phyloP scores from a whole-genome alignment of 1,140 invertebrate genomes.

The Amyelois transitella region DNA sequence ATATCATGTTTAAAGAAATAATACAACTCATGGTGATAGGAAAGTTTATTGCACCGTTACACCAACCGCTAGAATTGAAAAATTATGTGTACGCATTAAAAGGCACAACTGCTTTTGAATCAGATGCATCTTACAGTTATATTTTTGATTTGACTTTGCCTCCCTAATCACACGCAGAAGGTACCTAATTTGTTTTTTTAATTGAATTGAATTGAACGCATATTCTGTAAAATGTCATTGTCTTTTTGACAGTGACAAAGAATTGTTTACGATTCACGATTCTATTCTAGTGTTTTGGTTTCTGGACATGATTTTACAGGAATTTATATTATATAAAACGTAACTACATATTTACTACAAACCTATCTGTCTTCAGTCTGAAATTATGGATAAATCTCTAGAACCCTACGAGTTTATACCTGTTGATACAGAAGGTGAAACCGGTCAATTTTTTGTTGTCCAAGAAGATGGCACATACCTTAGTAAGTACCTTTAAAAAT shows the following conservation, averaged over 20 bases:
- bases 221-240: too few species aligned
- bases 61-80: slow-evolving; percentile 80
- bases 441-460: slow-evolving; percentile 46
- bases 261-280: too few species aligned
- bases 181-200: background rate
- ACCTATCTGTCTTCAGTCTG: background rate
- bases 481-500: slow-evolving; percentile 20
- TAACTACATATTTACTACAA: background rate
- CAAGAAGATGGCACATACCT: slow-evolving; percentile 57
- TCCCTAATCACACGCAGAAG: background rate
- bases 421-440: slow-evolving; percentile 20
- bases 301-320: too few species aligned
- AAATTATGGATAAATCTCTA: slow-evolving; percentile 45
- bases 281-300: too few species aligned
- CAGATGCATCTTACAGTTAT: slow-evolving; percentile 81
- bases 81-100: slow-evolving; percentile 83
- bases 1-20: slow-evolving; percentile 85
- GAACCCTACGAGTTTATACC: slow-evolving; percentile 52
- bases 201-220: too few species aligned
- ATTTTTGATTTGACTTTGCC: slow-evolving; percentile 79
- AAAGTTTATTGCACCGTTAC: slow-evolving; percentile 81
- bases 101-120: slow-evolving; percentile 78
- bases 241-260: too few species aligned
- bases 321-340: too few species aligned
- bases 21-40: slow-evolving; percentile 80